These are phyloP conservation scores for Pelosia muscerda DNA, from an alignment of 2,888 invertebrate genomes.

Conservation along the genomic window DNA sequence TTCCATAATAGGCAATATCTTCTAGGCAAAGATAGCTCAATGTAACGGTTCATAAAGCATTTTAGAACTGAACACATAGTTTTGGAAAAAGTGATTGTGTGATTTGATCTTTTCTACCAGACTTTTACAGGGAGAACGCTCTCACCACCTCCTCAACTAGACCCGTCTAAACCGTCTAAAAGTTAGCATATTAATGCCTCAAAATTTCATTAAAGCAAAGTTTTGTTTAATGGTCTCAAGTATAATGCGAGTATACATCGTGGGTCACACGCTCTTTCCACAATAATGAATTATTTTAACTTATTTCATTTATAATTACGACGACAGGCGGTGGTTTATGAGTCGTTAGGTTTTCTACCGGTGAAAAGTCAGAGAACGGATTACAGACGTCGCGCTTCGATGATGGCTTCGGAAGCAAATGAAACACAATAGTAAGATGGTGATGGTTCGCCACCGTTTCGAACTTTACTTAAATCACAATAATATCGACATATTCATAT, in stretches of 20 bases:
- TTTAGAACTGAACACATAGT: slow-evolving; percentile 77
- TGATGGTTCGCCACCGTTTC: too few relatives aligned
- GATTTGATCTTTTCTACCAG: too few relatives aligned
- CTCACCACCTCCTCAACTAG: too few relatives aligned
- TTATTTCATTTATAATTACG: slow-evolving; percentile 40
- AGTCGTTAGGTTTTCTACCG: background rate
- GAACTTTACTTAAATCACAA: background rate
- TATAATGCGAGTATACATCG: slow-evolving; percentile 61
- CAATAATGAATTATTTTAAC: slow-evolving; percentile 32
- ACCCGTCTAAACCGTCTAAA: too few relatives aligned
- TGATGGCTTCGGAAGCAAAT: too few relatives aligned
- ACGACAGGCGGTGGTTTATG: background rate
- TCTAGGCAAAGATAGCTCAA: slow-evolving; percentile 20
- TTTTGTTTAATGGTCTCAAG: slow-evolving; percentile 74
- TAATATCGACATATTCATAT: background rate
- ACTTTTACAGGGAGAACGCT: too few relatives aligned
- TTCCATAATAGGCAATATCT: too few relatives aligned
- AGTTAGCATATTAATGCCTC: too few relatives aligned
- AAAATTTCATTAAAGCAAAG: slow-evolving; percentile 81
- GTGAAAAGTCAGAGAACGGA: too few relatives aligned
- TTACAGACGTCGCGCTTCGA: too few relatives aligned
- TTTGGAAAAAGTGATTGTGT: too few relatives aligned
- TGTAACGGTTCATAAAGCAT: slow-evolving; percentile 51
- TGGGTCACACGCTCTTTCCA: slow-evolving; percentile 35
- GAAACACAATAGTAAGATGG: too few relatives aligned